Percentiles rank a stretch among this genome's conserved stretches.
Evolutionary conservation across 2,797 vertebrate genomes (phyloP).

Genomic region (Myiotriccus ornatus): DNA sequence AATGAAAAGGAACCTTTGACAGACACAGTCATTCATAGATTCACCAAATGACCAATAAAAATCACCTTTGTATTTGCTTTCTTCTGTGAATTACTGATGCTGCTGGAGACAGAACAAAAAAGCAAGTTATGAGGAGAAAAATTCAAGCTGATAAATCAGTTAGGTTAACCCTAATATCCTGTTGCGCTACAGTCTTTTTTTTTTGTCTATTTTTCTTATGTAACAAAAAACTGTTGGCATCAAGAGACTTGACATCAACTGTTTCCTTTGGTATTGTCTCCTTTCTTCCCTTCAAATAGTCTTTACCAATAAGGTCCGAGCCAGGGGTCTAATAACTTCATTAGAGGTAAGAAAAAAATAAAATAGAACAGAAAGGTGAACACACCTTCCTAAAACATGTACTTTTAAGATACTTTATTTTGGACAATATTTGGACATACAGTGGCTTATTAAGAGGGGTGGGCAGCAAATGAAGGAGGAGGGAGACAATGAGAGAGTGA

Average conservation of each 20-base stretch:
- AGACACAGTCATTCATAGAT: conserved; percentile 30
- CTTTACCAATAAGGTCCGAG: neutral
- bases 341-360: neutral
- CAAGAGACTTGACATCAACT: neutral
- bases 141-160: neutral
- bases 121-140: neutral
- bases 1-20: conserved; percentile 50
- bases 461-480: neutral
- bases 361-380: neutral
- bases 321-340: neutral
- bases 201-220: neutral
- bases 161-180: neutral
- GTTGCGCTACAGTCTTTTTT: neutral
- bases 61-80: conserved; percentile 9
- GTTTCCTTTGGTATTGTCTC: neutral
- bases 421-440: neutral
- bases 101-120: conserved; percentile 42
- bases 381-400: neutral
- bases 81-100: neutral
- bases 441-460: neutral
- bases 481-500: neutral
- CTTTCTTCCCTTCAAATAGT: neutral
- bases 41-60: conserved; percentile 48
- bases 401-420: neutral
- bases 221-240: neutral